Evolutionary conservation across 2,113 vertebrate genomes (phyloP).

Genomic region (Eidolon helvum): DNA sequence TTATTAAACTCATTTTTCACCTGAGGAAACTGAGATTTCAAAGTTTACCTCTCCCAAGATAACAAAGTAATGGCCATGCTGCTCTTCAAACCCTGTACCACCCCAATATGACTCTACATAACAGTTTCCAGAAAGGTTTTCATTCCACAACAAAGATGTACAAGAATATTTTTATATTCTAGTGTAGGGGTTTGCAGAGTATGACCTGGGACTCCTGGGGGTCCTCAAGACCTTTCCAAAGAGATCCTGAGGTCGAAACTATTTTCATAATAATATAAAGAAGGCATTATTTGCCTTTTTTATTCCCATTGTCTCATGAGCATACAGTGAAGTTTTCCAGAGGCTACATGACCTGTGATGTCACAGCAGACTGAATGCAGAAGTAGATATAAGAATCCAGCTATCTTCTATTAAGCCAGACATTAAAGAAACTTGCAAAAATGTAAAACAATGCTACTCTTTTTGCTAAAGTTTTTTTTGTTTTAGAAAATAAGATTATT

Average conservation of each 20-base stretch:
- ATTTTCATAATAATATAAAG: background rate
- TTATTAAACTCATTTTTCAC: background rate
- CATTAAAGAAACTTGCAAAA: background rate
- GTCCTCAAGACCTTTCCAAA: background rate
- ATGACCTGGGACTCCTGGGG: background rate
- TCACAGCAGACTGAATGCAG: background rate
- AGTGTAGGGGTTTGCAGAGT: background rate
- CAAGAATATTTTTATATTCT: background rate
- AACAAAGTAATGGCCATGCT: background rate
- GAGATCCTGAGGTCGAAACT: background rate
- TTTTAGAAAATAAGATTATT: background rate
- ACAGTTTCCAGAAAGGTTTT: background rate
- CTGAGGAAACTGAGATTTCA: background rate
- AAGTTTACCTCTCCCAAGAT: background rate
- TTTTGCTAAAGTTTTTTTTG: background rate
- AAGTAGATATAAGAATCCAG: background rate
- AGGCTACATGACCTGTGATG: background rate
- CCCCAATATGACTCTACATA: background rate
- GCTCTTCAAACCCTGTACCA: background rate
- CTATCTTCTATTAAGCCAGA: background rate
- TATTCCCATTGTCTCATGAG: background rate
- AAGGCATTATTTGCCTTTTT: background rate
- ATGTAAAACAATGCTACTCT: background rate
- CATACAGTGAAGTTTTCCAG: background rate
- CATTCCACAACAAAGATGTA: background rate